Conservation (phyloP, 1,140 invertebrate species). For the Zaprionus nigranus region DNA sequence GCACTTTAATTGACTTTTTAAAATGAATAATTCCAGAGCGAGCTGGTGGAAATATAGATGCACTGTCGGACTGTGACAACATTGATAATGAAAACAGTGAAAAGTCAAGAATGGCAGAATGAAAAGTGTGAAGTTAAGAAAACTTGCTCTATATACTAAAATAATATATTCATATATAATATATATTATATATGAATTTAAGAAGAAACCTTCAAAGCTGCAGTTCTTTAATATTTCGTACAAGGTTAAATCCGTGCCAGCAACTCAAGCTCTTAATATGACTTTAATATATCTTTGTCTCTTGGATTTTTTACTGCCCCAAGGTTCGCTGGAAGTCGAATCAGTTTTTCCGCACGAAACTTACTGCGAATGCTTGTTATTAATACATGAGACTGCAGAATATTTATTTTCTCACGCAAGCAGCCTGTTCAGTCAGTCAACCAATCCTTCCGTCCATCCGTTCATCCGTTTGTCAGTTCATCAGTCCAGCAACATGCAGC, state of each 20-base stretch:
- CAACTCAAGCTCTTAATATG: background rate
- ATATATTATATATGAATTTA: background rate
- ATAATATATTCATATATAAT: too few relatives aligned
- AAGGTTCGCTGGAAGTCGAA: background rate
- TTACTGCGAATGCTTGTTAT: slow-evolving; percentile 56
- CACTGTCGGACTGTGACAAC: background rate
- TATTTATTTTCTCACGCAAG: slow-evolving; percentile 62
- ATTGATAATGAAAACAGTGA: background rate
- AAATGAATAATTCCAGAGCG: slow-evolving; percentile 32
- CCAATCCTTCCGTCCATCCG: slow-evolving; percentile 14
- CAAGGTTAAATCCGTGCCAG: background rate
- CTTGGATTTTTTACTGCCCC: background rate
- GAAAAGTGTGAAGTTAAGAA: background rate
- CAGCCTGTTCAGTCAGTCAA: slow-evolving; percentile 2
- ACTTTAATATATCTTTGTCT: background rate
- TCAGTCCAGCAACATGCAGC: slow-evolving; percentile 17
- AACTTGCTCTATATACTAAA: background rate
- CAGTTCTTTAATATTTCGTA: background rate
- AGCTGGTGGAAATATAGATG: background rate
- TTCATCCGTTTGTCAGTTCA: slow-evolving; percentile 21
- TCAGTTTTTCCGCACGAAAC: background rate
- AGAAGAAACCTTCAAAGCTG: background rate
- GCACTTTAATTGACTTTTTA: slow-evolving; percentile 57
- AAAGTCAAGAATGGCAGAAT: background rate
- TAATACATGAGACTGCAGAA: slow-evolving; percentile 67